These are phyloP conservation scores for Channa maculata DNA, from an alignment of 2,113 vertebrate species.

Conservation along the genomic window DNA sequence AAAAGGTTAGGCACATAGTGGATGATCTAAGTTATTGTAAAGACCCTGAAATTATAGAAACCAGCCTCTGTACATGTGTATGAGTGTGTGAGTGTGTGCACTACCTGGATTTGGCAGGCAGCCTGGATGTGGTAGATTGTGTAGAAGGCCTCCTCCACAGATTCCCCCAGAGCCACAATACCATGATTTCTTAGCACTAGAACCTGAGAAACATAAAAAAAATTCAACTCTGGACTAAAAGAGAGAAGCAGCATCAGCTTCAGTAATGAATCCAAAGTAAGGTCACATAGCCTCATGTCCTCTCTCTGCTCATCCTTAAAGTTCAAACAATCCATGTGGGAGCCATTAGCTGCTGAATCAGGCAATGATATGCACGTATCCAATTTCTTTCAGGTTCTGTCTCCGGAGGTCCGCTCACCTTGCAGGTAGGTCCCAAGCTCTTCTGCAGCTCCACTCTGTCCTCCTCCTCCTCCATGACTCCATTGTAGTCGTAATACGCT, in stretches of 20 bases:
- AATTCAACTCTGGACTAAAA: conserved; percentile 7
- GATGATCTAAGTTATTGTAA: too few species aligned
- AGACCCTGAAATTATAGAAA: too few species aligned
- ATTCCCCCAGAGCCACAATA: conserved; percentile 93
- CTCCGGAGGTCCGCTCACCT: conserved; percentile 81
- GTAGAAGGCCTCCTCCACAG: conserved; percentile 96
- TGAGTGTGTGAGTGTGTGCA: neutral
- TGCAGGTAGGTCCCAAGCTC: conserved; percentile 94
- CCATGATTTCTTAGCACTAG: conserved; percentile 97
- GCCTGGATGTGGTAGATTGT: conserved; percentile 95
- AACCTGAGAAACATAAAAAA: conserved; percentile 81
- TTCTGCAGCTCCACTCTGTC: conserved; percentile 96
- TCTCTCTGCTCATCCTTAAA: conserved; percentile 8
- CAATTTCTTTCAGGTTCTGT: neutral
- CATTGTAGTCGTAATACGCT: conserved; percentile 92
- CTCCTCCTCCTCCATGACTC: conserved; percentile 91
- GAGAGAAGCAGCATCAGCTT: conserved; percentile 6
- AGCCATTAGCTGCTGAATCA: neutral
- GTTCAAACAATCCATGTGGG: neutral
- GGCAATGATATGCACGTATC: neutral
- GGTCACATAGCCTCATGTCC: conserved; percentile 10
- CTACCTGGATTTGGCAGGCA: conserved; percentile 96
- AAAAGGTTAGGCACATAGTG: too few species aligned
- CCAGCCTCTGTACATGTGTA: too few species aligned
- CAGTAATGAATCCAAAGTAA: conserved; percentile 15